Base-by-base conservation (phyloP, 2,888 invertebrate species). In the Cetonia aurata region DNA sequence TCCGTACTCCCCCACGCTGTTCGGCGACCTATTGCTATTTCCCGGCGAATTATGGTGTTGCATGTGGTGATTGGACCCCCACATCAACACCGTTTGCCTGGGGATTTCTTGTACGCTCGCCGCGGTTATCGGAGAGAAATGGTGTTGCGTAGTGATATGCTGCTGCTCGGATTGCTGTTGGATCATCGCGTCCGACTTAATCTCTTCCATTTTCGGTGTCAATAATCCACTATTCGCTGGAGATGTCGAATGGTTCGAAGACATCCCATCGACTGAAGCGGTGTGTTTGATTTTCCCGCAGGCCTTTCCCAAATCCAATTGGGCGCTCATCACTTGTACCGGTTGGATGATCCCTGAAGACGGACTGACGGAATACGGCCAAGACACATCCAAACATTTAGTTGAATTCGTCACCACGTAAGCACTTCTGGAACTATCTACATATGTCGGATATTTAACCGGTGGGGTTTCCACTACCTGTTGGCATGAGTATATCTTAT, bases 1-100 rank as follows among this genome's bases (percentile, higher is more conserved):
- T 12, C 69, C 53, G 44, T 78, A 76, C 10, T 78, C 77, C 13
- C 17, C 57, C 15, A 73, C 78, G 75, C 50, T 79, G 73, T 67
- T 76, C 0, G 84, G 83, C 2, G 83, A 83, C 67, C 81, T 74
- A 13, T 79, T 78, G 17, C 74, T 73, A 4, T 77, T 77, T 10
- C 79, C 77, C 1, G 81, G 79, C 1, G 81, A 78, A 48, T 4
- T 25, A 25, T 75, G 72, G 46, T 76, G 77, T 52, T 75, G 77
- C 25, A 79, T 76, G 72, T 81, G 81, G 72, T 25, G 25, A 25
- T 83, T 83, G 6, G 83, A 83, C 19, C 96, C 96, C 96, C 96
- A 96, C 96, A 96, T 96, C 52, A 96, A 88, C 67, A 96, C 96
- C 10, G 96, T 96, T 85, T 96, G 96, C 53, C 96, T 87, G 0